Base-by-base conservation (phyloP, 2,797 vertebrate genomes). In the Lithobates pipiens region DNA sequence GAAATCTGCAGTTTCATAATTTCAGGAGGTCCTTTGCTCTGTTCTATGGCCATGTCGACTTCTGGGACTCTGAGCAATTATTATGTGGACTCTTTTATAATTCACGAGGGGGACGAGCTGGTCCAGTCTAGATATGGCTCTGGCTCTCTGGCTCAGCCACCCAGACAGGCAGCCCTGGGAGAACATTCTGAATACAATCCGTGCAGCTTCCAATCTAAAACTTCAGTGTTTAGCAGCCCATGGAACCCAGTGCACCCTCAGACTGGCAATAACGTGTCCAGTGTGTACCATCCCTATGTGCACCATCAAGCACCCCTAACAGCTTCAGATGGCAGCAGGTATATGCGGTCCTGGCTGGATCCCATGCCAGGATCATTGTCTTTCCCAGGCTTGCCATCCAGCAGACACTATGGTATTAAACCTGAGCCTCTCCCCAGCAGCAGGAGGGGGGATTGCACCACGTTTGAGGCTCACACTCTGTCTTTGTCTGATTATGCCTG, bases 261-360 rank as follows among this genome's bases (percentile, higher is more conserved):
- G 88, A 92, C 95, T 89, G 94, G 96, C 65, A 94, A 88, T 91
- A 91, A 94, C 36, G 91, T 95, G 85, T 92, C 96, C 75, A 93
- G 96, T 13, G 95, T 95, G 80, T 97, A 97, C 82, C 97, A 97
- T 76, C 96, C 97, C 34, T 98, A 98, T 83, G 95, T 96, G 85
- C 97, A 97, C 85, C 96, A 96, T 88, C 96, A 96, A 83, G 96
- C 96, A 91, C 94, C 96, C 0, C 91, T 95, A 87, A 95, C 95
- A 87, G 96, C 97, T 89, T 91, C 95, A 88, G 97, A 99, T 93
- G 97, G 96, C 93, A 96, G 96, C 93, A 96, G 97, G 96, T 97
- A 97, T 93, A 94, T 97, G 94, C 97, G 98, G 89, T 97, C 97
- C 91, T 99, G 98, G 98, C 92, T 99, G 91, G 97, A 99, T 89